Evolutionary conservation across 2,888 invertebrate species (phyloP), one percentile per base, ranked within the genome.

Genomic region (Matsumyia berberina): DNA sequence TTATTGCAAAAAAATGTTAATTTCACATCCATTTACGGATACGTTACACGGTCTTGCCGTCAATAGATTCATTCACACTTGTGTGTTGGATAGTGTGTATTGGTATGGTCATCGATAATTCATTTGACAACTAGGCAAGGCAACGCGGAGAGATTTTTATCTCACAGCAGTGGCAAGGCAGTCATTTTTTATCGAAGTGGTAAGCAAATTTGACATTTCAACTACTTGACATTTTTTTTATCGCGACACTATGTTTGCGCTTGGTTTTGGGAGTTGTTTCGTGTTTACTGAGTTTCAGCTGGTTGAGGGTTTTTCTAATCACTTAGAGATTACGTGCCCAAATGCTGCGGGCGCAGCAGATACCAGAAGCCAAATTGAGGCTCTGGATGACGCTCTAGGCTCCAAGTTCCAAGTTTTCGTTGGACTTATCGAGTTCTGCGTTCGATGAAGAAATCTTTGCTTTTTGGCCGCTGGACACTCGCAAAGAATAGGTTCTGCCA

Each of bases 1-100:
- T 46, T 39, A 42, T 33, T 31, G 70, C 58, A 29, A 58, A 24
- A 24, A 72, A 72, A 72, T 72, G 60, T 51, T 72, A 53, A 60
- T 72, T 72, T 53, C 39, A 60, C 51, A 72, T 60, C 60, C 60
- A 51, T 51, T 39, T 39, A 31, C 39, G 39, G 49, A 33, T 51
- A 31, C 31, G 58, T 58, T 51, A 46, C 49, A 58, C 49, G 29
- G 44, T 70, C 69, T 69, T 3, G 4, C 9, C 15, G 44, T 44
- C 44, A 24, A 31, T 31, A 31, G 15, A 9, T 19, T 46, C 11
- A 17, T 44, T 7, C 12, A 37, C 1, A 39, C 11, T 12, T 12
- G 35, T 17, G 5, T 51, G 51, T 35, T 3, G 17, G 15, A 35
- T 11, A n/a, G n/a, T 46, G 19, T 17, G 2, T 44, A 7, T 57